phyloP scores from a whole-genome alignment of 2,113 vertebrate genomes.

The Oryzias javanicus region DNA sequence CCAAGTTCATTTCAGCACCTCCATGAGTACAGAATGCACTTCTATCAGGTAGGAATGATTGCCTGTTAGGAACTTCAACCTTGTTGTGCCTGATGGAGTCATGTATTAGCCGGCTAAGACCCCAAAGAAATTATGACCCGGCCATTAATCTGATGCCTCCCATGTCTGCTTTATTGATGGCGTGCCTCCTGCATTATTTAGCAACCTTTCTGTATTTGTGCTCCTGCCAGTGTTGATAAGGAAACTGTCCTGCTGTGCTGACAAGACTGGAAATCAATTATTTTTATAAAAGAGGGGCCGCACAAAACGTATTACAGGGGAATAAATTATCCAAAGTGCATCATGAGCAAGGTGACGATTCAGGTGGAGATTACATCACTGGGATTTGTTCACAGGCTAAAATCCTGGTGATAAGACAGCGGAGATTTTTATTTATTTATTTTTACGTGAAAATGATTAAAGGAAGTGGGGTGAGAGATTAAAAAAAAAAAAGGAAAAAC shows the following conservation, averaged over 20 bases:
- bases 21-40: conserved; percentile 1
- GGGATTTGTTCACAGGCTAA: conserved; percentile 16
- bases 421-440: conserved; percentile 1
- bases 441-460: conserved; percentile 43
- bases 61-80: conserved; percentile 42
- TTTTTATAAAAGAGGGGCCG: conserved; percentile 55
- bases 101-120: conserved; percentile 30
- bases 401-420: conserved; percentile 16
- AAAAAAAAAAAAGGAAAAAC: conserved; percentile 5
- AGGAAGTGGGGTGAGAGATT: conserved; percentile 29
- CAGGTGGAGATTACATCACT: conserved; percentile 35
- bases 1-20: conserved; percentile 9
- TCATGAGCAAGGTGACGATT: conserved; percentile 31
- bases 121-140: conserved; percentile 54
- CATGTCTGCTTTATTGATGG: conserved; percentile 60
- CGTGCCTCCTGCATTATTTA: conserved; percentile 70
- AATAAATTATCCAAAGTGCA: conserved; percentile 50
- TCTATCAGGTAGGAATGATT: conserved; percentile 28
- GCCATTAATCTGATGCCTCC: conserved; percentile 62
- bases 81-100: conserved; percentile 45
- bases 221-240: conserved; percentile 56
- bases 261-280: conserved; percentile 66
- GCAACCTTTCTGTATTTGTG: conserved; percentile 61
- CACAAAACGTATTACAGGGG: conserved; percentile 45
- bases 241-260: conserved; percentile 48